A percentile compares a stretch with the other conserved stretches of the same genome.
Evolutionary conservation across 2,888 invertebrate genomes (phyloP).

Genomic region (Parelbella ahira): DNA sequence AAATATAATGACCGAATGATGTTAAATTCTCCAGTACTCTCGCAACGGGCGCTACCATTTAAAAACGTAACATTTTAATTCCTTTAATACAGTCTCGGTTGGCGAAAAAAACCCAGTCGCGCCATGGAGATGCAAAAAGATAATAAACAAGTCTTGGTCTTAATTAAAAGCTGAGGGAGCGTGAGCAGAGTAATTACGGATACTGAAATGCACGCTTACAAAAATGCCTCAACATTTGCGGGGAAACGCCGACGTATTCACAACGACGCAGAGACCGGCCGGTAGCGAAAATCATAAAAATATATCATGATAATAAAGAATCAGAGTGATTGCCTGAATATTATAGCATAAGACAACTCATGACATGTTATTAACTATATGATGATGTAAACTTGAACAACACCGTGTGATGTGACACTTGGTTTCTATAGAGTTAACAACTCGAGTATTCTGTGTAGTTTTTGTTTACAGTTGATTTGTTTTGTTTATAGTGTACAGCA

Average conservation of each 20-base stretch:
- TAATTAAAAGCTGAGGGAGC: slow-evolving; percentile 61
- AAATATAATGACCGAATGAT: slow-evolving; percentile 17
- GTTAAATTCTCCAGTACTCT: slow-evolving; percentile 18
- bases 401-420: no score
- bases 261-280: no score
- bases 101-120: slow-evolving; percentile 29
- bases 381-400: no score
- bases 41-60: slow-evolving; percentile 26
- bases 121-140: slow-evolving; percentile 41
- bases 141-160: slow-evolving; percentile 52
- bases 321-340: no score
- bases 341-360: no score
- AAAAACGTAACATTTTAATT: slow-evolving; percentile 37
- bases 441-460: no score
- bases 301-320: no score
- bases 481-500: no score
- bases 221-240: slow-evolving; percentile 25
- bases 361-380: no score
- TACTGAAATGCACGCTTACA: slow-evolving; percentile 38
- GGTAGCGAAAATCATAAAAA: no score
- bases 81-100: slow-evolving; percentile 34
- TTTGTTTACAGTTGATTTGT: no score
- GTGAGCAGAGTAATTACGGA: slow-evolving; percentile 50
- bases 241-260: slow-evolving; percentile 19
- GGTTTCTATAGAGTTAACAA: no score